Base-by-base conservation (phyloP, 2,113 vertebrate genomes). In the Pomatostomus ruficeps region DNA sequence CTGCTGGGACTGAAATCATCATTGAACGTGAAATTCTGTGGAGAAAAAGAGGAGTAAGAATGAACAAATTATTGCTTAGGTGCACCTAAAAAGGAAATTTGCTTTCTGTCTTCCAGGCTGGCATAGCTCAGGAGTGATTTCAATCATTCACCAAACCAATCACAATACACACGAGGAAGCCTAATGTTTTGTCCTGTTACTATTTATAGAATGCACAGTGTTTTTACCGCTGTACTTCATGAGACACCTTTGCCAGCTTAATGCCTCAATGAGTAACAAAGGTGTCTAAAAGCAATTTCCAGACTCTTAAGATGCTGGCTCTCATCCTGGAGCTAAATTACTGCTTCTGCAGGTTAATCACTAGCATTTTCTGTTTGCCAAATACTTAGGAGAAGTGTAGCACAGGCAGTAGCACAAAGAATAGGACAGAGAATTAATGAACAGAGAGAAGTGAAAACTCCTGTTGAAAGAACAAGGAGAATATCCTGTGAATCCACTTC, bases 1-100 rank as follows among this genome's bases (percentile, higher is more conserved):
- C 99, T 99, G 98, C 99, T 99, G 95, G 98, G 98, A 33, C 99
- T 99, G 97, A 99, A 98, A 92, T 99, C 99, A 58, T 99, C 98
- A 0, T 96, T 98, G 95, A 98, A 93, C 8, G 97, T 84, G 36
- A 99, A 98, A 74, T 98, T 99, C 99, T 99, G 97, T 15, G 77
- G 88, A 97, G 78, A 97, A 54, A 97, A 95, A 94, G 14, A 65
- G 49, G 74, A 68, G 24, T 33, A 7, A 36, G 82, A 48, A 82
- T 97, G 68, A 97, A 67, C 10, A 74, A 59, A 48, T 1, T 1
- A 70, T 46, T 66, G 38, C 43, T 19, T 6, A 33, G 2, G 4
- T 22, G 59, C 20, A 79, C 49, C 46, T 76, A 25, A 54, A 82
- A 70, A 54, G 88, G 79, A 59, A 93, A 89, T 25, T 14, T 42